Conservation (phyloP, 2,113 vertebrate species). For the Bucco capensis region DNA sequence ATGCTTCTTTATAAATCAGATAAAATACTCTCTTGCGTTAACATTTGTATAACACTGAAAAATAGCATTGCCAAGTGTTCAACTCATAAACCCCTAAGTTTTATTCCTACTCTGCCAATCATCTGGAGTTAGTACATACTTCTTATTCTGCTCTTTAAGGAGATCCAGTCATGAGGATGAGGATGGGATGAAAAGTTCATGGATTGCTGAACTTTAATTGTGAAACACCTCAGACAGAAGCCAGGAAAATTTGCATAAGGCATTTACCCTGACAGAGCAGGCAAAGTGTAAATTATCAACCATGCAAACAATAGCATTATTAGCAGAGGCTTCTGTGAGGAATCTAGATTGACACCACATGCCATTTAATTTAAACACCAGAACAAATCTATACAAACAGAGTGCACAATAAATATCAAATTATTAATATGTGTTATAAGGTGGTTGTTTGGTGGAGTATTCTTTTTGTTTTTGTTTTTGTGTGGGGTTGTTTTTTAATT, state of each 20-base stretch:
- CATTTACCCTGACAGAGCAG: neutral
- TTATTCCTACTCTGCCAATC: neutral
- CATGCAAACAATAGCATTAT: neutral
- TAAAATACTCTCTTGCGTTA: neutral
- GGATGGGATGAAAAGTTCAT: neutral
- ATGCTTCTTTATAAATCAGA: neutral
- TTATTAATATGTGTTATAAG: neutral
- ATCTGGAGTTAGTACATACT: neutral
- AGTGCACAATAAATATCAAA: neutral
- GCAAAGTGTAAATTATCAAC: neutral
- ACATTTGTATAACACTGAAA: neutral
- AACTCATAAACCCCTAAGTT: neutral
- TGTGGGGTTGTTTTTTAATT: no score
- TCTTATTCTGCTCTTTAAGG: neutral
- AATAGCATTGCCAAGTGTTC: neutral
- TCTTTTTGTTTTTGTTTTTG: no score
- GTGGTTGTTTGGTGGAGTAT: accelerated
- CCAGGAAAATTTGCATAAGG: neutral
- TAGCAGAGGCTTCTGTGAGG: neutral
- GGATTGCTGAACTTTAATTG: neutral
- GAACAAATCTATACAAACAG: neutral
- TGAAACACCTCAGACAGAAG: neutral
- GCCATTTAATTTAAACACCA: neutral
- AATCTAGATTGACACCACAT: neutral
- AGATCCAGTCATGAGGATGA: neutral